These are phyloP conservation scores for Lipotes vexillifer DNA, from an alignment of 2,113 vertebrate species.

Conservation along the genomic window DNA sequence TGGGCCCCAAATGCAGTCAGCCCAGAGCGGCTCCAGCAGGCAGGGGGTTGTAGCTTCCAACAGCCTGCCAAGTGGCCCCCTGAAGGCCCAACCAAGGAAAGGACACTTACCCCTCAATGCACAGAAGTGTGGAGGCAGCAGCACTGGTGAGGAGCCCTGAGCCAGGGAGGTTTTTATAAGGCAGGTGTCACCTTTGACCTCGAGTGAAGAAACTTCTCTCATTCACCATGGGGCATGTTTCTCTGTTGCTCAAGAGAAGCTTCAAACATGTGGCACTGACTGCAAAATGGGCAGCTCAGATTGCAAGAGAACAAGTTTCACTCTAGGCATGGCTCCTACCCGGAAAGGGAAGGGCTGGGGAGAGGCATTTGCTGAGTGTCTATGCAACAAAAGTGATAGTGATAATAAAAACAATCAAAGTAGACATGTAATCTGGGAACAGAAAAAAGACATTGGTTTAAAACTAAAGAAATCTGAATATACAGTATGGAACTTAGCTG, in stretches of 20 bases:
- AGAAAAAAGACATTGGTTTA: not conserved
- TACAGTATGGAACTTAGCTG: not conserved
- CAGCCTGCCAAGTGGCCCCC: too few relatives aligned
- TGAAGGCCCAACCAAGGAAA: not conserved
- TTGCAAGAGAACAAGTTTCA: not conserved
- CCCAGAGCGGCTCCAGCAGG: not conserved
- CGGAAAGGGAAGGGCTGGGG: not conserved
- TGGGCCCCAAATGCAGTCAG: not conserved
- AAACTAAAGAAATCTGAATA: not conserved
- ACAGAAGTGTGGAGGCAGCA: not conserved
- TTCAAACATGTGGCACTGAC: not conserved
- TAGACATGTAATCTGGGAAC: not conserved
- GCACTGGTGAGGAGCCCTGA: not conserved
- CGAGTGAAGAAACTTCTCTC: not conserved
- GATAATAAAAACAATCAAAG: not conserved
- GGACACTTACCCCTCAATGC: not conserved
- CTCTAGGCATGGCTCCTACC: not conserved
- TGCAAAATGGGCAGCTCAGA: not conserved
- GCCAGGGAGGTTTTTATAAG: not conserved
- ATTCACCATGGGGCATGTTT: not conserved
- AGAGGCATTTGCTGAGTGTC: not conserved
- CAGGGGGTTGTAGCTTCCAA: not conserved
- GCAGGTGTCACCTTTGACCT: not conserved
- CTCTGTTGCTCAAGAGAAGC: constrained; percentile 20
- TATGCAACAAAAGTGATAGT: not conserved